Conservation (phyloP, 2,888 invertebrate species). For the Dicroscelio sp. region DNA sequence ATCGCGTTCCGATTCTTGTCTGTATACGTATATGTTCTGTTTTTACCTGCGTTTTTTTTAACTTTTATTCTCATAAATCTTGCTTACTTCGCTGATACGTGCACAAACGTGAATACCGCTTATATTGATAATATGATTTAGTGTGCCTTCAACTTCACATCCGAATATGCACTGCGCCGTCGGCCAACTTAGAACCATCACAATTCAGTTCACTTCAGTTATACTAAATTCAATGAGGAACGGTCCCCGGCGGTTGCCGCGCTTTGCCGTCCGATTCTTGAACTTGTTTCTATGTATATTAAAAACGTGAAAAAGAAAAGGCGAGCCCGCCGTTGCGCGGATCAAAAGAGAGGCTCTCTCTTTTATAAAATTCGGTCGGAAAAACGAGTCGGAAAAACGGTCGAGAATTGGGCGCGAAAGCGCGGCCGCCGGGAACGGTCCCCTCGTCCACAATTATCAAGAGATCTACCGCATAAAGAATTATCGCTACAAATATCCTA, state of each 20-base stretch:
- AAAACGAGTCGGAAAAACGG: background rate
- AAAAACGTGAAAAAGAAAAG: no score
- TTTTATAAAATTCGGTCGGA: no score
- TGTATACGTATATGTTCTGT: slow-evolving; percentile 66
- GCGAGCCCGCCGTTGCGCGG: no score
- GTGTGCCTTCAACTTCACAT: slow-evolving; percentile 76
- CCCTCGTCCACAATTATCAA: slow-evolving; percentile 66
- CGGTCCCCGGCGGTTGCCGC: slow-evolving; percentile 4
- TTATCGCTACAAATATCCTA: slow-evolving; percentile 76
- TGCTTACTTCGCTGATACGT: slow-evolving; percentile 75
- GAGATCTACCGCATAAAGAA: slow-evolving; percentile 80
- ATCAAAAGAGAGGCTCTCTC: no score
- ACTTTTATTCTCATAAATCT: slow-evolving; percentile 55
- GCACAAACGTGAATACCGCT: slow-evolving; percentile 79
- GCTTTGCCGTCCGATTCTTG: no score
- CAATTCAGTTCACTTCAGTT: slow-evolving; percentile 79
- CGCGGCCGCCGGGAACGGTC: slow-evolving; percentile 30
- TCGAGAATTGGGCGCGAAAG: background rate
- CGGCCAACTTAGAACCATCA: slow-evolving; percentile 79
- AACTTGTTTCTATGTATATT: no score
- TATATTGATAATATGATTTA: slow-evolving; percentile 76
- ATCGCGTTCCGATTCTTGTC: slow-evolving; percentile 58
- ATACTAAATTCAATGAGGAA: slow-evolving; percentile 67
- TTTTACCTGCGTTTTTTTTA: slow-evolving; percentile 54
- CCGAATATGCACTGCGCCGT: slow-evolving; percentile 79